Percentiles rank a stretch among this genome's conserved stretches.
Evolutionary conservation across 2,113 vertebrate species (phyloP).

Genomic region (Ciconia stormi): DNA sequence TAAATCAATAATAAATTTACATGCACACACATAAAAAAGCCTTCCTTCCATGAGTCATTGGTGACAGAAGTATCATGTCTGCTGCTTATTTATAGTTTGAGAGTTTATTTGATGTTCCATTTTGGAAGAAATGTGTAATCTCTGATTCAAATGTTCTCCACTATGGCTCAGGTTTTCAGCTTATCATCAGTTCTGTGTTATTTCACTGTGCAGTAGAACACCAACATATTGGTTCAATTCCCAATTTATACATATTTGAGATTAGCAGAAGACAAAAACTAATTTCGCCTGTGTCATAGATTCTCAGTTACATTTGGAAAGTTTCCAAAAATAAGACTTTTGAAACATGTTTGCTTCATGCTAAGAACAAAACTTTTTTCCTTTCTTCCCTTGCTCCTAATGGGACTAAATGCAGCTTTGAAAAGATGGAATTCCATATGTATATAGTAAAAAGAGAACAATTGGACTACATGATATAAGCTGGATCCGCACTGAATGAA

Average conservation of each 20-base stretch:
- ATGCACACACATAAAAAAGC: fast-evolving
- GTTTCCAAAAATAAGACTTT: background rate
- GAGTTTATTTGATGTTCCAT: background rate
- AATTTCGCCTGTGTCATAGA: background rate
- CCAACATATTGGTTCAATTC: background rate
- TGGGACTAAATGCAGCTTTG: background rate
- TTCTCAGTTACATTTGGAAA: background rate
- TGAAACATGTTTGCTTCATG: background rate
- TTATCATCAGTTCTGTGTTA: background rate
- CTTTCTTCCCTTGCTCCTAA: background rate
- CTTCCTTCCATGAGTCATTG: background rate
- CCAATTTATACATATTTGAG: background rate
- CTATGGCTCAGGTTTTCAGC: background rate
- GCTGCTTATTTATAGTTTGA: background rate
- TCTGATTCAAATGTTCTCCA: background rate
- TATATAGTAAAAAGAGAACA: background rate
- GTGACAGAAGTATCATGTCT: background rate
- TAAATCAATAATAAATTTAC: background rate
- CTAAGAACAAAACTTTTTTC: background rate
- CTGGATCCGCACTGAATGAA: background rate
- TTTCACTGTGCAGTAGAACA: background rate
- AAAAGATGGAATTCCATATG: background rate
- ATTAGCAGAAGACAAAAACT: background rate
- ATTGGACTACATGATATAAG: background rate
- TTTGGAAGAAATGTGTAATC: background rate